phyloP scores from a whole-genome alignment of 2,113 vertebrate species.

The Trogon surrucura region DNA sequence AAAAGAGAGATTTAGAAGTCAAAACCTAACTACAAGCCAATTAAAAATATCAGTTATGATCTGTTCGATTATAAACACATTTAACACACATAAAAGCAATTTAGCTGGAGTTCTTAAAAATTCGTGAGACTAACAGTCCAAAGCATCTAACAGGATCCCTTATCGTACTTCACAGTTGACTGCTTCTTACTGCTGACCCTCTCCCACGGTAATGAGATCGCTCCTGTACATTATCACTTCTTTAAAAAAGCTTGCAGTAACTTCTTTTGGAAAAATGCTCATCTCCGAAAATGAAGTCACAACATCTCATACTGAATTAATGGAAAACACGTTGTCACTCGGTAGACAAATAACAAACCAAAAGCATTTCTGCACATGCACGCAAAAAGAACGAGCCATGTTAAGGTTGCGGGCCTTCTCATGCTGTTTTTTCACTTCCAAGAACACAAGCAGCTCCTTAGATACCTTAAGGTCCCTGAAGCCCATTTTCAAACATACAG shows the following conservation, averaged over 20 bases:
- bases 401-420: not conserved
- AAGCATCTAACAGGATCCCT: not conserved
- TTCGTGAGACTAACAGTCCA: not conserved
- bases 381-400: not conserved
- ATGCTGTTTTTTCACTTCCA: not conserved
- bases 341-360: not conserved
- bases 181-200: not conserved
- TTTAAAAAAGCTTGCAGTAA: not conserved
- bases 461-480: not conserved
- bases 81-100: not conserved
- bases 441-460: not conserved
- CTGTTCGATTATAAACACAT: not conserved
- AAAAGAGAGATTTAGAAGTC: not conserved
- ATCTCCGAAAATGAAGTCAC: not conserved
- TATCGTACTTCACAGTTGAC: not conserved
- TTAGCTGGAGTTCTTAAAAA: not conserved
- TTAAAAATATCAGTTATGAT: not conserved
- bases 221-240: not conserved
- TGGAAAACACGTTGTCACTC: not conserved
- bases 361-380: not conserved
- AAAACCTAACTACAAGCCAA: not conserved
- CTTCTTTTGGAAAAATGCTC: not conserved
- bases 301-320: not conserved
- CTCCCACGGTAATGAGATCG: not conserved
- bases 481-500: not conserved